Conservation (phyloP, 2,888 invertebrate species). For the Cataglyphis altisquamis region DNA sequence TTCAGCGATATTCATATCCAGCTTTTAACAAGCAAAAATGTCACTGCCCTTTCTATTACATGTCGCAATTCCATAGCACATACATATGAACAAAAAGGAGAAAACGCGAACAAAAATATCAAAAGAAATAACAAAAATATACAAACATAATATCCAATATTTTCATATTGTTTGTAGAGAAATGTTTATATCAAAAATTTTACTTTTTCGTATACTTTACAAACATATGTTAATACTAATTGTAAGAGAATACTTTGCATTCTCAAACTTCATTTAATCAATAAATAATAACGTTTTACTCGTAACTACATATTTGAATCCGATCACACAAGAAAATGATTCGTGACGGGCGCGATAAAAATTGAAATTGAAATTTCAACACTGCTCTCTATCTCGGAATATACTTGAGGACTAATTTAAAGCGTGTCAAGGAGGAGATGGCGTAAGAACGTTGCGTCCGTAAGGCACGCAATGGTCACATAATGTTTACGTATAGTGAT, state of each 20-base stretch:
- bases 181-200: neutral
- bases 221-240: neutral
- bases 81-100: neutral
- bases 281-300: neutral
- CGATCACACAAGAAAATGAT: neutral
- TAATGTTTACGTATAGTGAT: conserved; percentile 61
- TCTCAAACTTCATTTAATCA: neutral
- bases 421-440: conserved; percentile 30
- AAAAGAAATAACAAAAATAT: neutral
- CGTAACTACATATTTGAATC: neutral
- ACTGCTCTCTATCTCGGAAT: neutral
- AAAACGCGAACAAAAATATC: neutral
- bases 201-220: neutral
- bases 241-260: neutral
- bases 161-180: neutral
- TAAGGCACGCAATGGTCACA: conserved; percentile 41
- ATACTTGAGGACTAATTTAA: conserved; percentile 24
- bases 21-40: conserved; percentile 69
- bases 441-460: conserved; percentile 39
- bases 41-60: conserved; percentile 54
- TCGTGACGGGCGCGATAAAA: conserved; percentile 8
- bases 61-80: neutral
- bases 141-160: neutral
- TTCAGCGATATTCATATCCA: conserved; percentile 51
- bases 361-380: neutral